phyloP scores from a whole-genome alignment of 2,113 vertebrate species.

The Bucco capensis region DNA sequence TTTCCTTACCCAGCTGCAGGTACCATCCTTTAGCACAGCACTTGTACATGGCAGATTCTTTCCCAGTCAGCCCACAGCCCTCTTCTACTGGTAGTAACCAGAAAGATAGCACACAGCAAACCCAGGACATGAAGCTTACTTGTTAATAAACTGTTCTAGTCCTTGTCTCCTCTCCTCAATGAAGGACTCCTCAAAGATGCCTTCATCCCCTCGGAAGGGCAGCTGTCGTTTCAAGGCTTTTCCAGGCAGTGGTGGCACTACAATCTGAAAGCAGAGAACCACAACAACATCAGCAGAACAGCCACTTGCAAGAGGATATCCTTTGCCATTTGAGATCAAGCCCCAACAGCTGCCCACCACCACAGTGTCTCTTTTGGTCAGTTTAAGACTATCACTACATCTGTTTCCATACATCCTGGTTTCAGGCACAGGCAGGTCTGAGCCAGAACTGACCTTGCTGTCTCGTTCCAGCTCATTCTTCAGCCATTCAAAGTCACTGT shows the following conservation, averaged over 20 bases:
- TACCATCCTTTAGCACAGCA: not conserved
- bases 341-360: not conserved
- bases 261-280: slow-evolving; percentile 82
- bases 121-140: slow-evolving; percentile 73
- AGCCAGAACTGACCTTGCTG: slow-evolving; percentile 87
- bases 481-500: slow-evolving; percentile 98
- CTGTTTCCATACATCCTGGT: not conserved
- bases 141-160: slow-evolving; percentile 99
- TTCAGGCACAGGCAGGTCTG: not conserved
- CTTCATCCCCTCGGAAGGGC: slow-evolving; percentile 94
- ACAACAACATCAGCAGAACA: not conserved
- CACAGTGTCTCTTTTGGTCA: not conserved
- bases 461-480: slow-evolving; percentile 98
- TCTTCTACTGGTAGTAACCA: not conserved
- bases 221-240: slow-evolving; percentile 98
- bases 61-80: not conserved
- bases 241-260: slow-evolving; percentile 94
- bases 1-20: not conserved
- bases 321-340: not conserved
- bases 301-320: not conserved
- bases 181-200: slow-evolving; percentile 96
- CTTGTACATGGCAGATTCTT: not conserved
- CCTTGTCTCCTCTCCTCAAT: slow-evolving; percentile 94
- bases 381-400: not conserved
- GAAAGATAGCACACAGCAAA: not conserved